Base-by-base conservation (phyloP, 2,888 invertebrate species). In the Stenurella melanura region DNA sequence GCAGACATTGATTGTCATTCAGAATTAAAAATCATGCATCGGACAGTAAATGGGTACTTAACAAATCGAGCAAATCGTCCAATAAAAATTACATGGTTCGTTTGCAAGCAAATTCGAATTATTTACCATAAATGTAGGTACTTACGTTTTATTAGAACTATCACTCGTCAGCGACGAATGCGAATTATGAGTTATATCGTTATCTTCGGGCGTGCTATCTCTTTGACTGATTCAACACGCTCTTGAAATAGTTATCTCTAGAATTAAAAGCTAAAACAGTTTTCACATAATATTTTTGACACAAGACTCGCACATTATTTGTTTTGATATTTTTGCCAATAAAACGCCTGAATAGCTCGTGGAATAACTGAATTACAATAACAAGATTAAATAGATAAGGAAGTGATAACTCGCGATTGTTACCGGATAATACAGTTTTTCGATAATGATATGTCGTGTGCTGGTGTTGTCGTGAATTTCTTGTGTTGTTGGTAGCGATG, bases 171-270 rank as follows among this genome's bases (percentile, higher is more conserved):
- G 50, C n/a, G 50, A 17, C 50, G n/a, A 50, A 42, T 4, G 58
- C 58, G 58, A 58, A 58, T 58, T 34, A 19, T 21, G 57, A 10
- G 58, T 3, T 58, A 11, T 15, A 15, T 58, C 11, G 9, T 58
- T 58, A 58, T 58, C 19, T 12, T 11, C 58, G 5, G 58, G 19
- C 58, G 50, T 15, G 50, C 50, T 50, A 50, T 50, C 6, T 50
- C 50, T 42, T 42, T 15, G 15, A 42, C 15, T 58, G 15, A 58
- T 15, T 58, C 19, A 21, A 58, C 58, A 12, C 4, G 2, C 58
- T 12, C 58, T 64, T 34, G 30, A 64, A 64, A 64, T 42, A 19
- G 38, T 64, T 38, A 63, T 38, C 63, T 63, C 1, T 38, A 18
- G 12, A 63, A 63, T 38, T 63, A 63, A 63, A 34, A 38, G 38